Conservation (phyloP, 2,113 vertebrate genomes). For the Delphinapterus leucas region DNA sequence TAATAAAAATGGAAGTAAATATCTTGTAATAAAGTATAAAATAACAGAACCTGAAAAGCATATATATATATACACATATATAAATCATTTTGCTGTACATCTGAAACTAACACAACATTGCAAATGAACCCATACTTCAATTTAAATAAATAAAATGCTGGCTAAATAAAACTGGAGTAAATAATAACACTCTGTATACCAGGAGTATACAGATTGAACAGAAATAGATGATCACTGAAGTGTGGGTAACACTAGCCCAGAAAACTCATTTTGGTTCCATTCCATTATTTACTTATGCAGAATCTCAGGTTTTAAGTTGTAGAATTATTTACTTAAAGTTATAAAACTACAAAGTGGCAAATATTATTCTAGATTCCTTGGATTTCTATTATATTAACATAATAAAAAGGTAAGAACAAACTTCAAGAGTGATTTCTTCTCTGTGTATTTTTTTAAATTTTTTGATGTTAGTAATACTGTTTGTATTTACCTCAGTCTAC, state of each 20-base stretch:
- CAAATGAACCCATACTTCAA: background rate
- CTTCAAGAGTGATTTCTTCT: background rate
- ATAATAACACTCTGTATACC: background rate
- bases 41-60: background rate
- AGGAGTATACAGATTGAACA: rapidly evolving
- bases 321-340: background rate
- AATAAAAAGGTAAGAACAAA: background rate
- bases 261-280: background rate
- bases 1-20: background rate
- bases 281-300: background rate
- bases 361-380: rapidly evolving
- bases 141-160: background rate
- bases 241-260: background rate
- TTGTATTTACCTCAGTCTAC: background rate
- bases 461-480: background rate
- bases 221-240: background rate
- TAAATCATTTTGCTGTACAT: background rate
- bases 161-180: background rate
- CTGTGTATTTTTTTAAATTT: background rate
- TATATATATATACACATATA: background rate
- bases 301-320: background rate
- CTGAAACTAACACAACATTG: background rate
- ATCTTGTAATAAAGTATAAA: background rate
- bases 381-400: background rate
- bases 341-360: background rate